phyloP scores from a whole-genome alignment of 2,888 invertebrate genomes.

The Callosobruchus maculatus region DNA sequence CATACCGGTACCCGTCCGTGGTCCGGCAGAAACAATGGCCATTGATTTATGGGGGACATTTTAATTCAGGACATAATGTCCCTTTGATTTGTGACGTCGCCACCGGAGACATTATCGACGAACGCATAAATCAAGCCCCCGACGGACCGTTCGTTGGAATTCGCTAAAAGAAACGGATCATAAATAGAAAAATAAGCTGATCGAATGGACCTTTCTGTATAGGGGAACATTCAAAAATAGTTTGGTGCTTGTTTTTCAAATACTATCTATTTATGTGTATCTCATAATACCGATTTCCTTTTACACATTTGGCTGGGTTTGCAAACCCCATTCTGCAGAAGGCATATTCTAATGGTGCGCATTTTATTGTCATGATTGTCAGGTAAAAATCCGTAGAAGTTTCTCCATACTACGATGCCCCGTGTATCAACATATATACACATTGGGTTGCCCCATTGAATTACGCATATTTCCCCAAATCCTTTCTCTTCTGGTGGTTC shows the following conservation, averaged over 20 bases:
- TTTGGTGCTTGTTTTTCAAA: background rate
- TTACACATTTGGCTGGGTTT: too few species aligned
- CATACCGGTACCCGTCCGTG: conserved; percentile 42
- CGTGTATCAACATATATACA: too few species aligned
- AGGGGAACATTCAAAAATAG: background rate
- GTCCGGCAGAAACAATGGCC: conserved; percentile 39
- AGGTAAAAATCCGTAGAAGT: too few species aligned
- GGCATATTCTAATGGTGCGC: too few species aligned
- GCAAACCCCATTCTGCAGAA: too few species aligned
- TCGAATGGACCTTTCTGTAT: conserved; percentile 29
- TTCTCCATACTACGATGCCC: too few species aligned
- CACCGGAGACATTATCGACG: conserved; percentile 47
- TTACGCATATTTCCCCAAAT: too few species aligned
- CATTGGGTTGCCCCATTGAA: too few species aligned
- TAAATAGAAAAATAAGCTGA: conserved; percentile 33
- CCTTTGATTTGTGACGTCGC: conserved; percentile 49
- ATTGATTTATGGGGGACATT: conserved; percentile 48
- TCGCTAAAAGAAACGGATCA: conserved; percentile 32
- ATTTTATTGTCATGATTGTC: too few species aligned
- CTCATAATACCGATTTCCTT: too few species aligned
- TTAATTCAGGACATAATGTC: conserved; percentile 51
- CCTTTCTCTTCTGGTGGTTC: too few species aligned
- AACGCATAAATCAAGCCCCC: conserved; percentile 43
- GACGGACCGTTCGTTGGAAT: conserved; percentile 16
- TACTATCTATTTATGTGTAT: too few species aligned